Base-by-base conservation (phyloP, 1,140 invertebrate species). In the Drosophila teissieri region DNA sequence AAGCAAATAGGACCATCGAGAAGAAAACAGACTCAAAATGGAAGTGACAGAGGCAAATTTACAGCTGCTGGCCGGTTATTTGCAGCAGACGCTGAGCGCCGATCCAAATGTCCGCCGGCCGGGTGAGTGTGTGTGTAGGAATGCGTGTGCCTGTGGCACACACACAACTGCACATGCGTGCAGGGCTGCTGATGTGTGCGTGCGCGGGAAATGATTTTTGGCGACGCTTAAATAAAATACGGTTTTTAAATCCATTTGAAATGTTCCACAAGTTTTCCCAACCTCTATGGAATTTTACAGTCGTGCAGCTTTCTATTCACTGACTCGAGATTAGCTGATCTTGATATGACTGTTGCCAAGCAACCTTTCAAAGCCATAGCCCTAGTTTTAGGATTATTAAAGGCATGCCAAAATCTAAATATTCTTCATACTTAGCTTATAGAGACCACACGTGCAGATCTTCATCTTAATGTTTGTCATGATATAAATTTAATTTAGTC, bases 61-160 rank as follows among this genome's bases (percentile, higher is more conserved):
- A 48, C 93, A 95, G 61, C 95, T 95, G 4, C 93, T 99, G 68
- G 95, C 95, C 45, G 94, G 95, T 69, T 98, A 98, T 93, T 94
- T 99, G 62, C 95, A 96, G 75, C 95, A 97, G 92, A 99, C 98
- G 11, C 93, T 99, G n/a, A 97, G 94, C 82, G 95, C 96, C 11
- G 96, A 98, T 92, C 93, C 95, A 15, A 94, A 95, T 91, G 93
- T 97, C 45, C 93, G 98, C 78, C 94, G 96, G 92, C 96, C 97
- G 92, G 97, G 97, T 98, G 93, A 94, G 68, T 54, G 45, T 61
- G 17, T 48, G 19, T 48, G 46, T 48, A 51, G 53, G 40, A 45
- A 39, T 64, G 34, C 19, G 42, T 44, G 56, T 74, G 53, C 53
- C 14, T 6, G 10, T 24, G 24, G 46, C 48, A 54, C 39, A 54